These are phyloP conservation scores for Caenorhabditis sp. DNA, from an alignment of 2,888 invertebrate species.

Conservation along the genomic window DNA sequence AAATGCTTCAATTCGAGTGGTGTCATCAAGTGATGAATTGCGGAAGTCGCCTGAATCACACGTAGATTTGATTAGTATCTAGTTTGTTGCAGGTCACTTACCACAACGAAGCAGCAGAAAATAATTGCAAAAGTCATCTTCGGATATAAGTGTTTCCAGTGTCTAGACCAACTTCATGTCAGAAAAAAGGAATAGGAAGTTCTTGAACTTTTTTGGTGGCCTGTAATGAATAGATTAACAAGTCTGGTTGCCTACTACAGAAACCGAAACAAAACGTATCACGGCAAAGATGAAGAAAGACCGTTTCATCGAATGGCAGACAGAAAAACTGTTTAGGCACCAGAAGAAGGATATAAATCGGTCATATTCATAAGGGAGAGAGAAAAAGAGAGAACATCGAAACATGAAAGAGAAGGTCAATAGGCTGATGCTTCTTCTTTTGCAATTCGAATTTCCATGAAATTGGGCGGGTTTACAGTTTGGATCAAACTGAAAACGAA, in stretches of 20 bases:
- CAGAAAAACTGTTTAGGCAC: constrained; percentile 25
- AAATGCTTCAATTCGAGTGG: constrained; percentile 54
- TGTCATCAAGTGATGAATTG: constrained; percentile 53
- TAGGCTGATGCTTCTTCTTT: not conserved
- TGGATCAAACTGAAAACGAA: constrained; percentile 14
- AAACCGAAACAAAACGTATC: constrained; percentile 2
- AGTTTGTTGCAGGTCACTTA: constrained; percentile 21
- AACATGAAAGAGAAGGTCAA: constrained; percentile 22
- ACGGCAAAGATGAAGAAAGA: constrained; percentile 1
- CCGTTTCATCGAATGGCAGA: constrained; percentile 27
- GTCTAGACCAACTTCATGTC: not conserved
- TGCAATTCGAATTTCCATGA: constrained; percentile 22
- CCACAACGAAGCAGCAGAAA: not conserved
- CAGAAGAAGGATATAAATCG: not conserved
- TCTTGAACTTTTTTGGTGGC: too few relatives aligned
- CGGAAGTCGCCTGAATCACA: constrained; percentile 29
- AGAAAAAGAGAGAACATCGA: constrained; percentile 2
- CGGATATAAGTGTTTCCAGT: not conserved
- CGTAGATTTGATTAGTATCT: not conserved
- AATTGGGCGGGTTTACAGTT: constrained; percentile 26
- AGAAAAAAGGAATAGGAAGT: not conserved
- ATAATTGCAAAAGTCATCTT: constrained; percentile 17
- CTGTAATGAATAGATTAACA: constrained; percentile 15
- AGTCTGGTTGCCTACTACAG: constrained; percentile 18
- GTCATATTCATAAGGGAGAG: constrained; percentile 14